Percentiles rank a stretch among this genome's conserved stretches.
Conservation (phyloP, 2,888 invertebrate species). For the Tenthredo livida region DNA sequence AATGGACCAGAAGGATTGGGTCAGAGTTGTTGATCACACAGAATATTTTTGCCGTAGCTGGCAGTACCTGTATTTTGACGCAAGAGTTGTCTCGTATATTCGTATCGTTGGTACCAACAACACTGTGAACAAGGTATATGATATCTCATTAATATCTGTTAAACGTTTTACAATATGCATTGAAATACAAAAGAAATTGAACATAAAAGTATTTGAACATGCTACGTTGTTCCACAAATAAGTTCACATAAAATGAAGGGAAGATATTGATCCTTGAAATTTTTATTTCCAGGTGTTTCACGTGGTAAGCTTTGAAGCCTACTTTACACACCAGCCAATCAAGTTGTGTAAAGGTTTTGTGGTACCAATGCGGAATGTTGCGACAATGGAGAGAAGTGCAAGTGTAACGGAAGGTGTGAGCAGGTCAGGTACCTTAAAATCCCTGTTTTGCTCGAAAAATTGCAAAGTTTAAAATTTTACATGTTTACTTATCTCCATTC, state of each 20-base stretch:
- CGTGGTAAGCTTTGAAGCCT: constrained; percentile 94
- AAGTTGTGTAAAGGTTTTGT: constrained; percentile 87
- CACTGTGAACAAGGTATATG: constrained; percentile 91
- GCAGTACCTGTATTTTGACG: constrained; percentile 96
- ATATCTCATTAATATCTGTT: not conserved
- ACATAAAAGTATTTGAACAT: too few relatives aligned
- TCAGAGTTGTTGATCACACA: constrained; percentile 94
- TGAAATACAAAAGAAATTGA: too few relatives aligned
- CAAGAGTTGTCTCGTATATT: constrained; percentile 92
- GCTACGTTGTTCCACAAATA: too few relatives aligned
- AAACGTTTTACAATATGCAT: not conserved
- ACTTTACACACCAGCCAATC: constrained; percentile 89
- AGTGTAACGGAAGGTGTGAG: constrained; percentile 97
- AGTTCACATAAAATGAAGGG: too few relatives aligned
- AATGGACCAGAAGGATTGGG: constrained; percentile 97
- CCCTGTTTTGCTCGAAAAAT: constrained; percentile 14
- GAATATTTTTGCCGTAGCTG: constrained; percentile 96
- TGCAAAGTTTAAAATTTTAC: not conserved
- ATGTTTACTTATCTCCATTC: not conserved
- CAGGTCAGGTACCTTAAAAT: constrained; percentile 77
- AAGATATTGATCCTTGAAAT: not conserved
- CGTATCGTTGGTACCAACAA: constrained; percentile 94
- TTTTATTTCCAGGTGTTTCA: constrained; percentile 87
- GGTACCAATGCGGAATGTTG: constrained; percentile 94
- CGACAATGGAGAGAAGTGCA: constrained; percentile 93